Percentiles rank a stretch among this genome's conserved stretches.
These are phyloP conservation scores for Collichthys lucidus DNA, from an alignment of 2,113 vertebrate species.

Conservation along the genomic window DNA sequence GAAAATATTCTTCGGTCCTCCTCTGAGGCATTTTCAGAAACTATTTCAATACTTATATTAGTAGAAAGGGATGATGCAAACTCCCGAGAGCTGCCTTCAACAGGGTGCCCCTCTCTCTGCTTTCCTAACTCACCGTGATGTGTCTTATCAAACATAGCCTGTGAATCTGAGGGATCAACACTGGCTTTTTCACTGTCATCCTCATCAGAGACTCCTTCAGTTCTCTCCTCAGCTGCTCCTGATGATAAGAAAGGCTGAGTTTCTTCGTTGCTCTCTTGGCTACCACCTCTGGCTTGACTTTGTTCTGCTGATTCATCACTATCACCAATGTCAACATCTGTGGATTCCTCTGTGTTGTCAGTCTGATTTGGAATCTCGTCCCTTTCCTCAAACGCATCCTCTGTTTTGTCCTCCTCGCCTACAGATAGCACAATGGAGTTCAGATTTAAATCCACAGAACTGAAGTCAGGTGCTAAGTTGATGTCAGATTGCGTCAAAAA, in stretches of 20 bases:
- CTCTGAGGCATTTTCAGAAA: constrained; percentile 5
- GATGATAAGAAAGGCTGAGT: not conserved
- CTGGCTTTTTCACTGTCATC: not conserved
- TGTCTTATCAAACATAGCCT: not conserved
- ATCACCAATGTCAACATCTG: not conserved
- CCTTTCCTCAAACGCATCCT: not conserved
- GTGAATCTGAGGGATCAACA: not conserved
- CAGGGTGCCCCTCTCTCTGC: not conserved
- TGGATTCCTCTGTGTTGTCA: constrained; percentile 15
- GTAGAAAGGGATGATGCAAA: not conserved
- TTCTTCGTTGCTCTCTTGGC: not conserved
- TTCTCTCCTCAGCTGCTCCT: not conserved
- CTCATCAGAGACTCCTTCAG: not conserved
- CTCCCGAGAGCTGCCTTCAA: constrained; percentile 6
- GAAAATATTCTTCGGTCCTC: constrained; percentile 3
- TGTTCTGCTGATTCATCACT: constrained; percentile 11
- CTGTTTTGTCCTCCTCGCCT: not conserved
- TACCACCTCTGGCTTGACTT: not conserved
- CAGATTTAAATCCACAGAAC: not conserved
- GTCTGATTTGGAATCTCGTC: not conserved
- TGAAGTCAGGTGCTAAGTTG: not conserved
- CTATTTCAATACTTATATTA: not conserved
- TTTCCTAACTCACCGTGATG: not conserved
- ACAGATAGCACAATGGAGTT: not conserved
- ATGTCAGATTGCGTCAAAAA: not conserved